A percentile compares a stretch with the other conserved stretches of the same genome.
These are phyloP conservation scores for Lerema accius DNA, from an alignment of 1,140 invertebrate genomes.

Conservation along the genomic window DNA sequence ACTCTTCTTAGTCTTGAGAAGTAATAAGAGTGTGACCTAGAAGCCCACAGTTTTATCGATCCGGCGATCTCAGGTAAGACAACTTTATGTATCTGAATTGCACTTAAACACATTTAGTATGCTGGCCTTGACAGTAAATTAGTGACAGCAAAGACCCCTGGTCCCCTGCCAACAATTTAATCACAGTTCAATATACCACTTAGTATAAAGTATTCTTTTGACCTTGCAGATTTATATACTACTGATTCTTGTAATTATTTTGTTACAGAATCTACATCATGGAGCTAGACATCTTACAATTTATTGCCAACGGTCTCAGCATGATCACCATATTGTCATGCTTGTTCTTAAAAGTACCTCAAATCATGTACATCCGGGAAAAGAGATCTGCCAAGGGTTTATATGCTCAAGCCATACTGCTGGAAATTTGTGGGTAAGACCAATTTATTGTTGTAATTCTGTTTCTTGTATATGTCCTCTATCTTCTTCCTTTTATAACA, in stretches of 20 bases:
- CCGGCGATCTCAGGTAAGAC: neutral
- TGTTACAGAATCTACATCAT: conserved; percentile 39
- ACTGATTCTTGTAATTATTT: conserved; percentile 13
- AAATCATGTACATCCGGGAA: conserved; percentile 85
- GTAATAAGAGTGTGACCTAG: neutral
- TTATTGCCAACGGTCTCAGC: conserved; percentile 84
- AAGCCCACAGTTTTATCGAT: neutral
- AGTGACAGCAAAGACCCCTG: conserved; percentile 35
- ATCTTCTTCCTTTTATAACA: too few relatives aligned
- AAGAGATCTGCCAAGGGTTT: conserved; percentile 85
- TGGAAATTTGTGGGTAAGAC: conserved; percentile 87
- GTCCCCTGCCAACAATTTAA: conserved; percentile 42
- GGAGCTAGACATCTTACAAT: conserved; percentile 37
- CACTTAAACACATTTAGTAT: too few relatives aligned
- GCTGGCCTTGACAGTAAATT: conserved; percentile 26
- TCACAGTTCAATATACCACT: conserved; percentile 8
- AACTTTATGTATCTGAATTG: too few relatives aligned
- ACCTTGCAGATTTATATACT: conserved; percentile 24
- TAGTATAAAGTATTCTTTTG: conserved; percentile 14
- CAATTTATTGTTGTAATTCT: conserved; percentile 1
- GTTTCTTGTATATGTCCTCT: neutral
- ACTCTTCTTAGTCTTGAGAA: too few relatives aligned
- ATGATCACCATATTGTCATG: conserved; percentile 86
- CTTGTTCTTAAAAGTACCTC: conserved; percentile 88
- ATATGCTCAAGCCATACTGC: conserved; percentile 84